These are phyloP conservation scores for Trichonephila clavata DNA, from an alignment of 1,140 invertebrate genomes.

Conservation along the genomic window DNA sequence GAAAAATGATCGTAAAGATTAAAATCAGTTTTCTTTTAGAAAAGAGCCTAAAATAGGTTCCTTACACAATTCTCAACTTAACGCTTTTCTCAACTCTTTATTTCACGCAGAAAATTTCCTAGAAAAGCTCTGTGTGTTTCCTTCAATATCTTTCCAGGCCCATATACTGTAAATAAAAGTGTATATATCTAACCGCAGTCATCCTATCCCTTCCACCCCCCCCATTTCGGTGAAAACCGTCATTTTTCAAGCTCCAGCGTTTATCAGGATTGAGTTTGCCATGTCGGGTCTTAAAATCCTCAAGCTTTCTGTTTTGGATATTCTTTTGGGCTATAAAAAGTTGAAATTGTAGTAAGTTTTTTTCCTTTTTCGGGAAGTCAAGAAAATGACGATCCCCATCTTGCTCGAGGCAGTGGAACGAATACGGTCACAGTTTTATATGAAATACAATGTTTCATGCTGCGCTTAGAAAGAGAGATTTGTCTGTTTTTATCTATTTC, in stretches of 20 bases:
- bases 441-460: slow-evolving; percentile 28
- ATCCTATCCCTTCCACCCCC: slow-evolving; percentile 20
- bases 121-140: slow-evolving; percentile 2
- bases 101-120: background rate
- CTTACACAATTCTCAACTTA: background rate
- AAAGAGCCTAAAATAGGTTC: background rate
- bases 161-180: slow-evolving; percentile 52
- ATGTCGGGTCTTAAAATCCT: slow-evolving; percentile 61
- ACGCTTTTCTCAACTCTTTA: background rate
- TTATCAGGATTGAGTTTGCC: slow-evolving; percentile 41
- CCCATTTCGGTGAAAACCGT: background rate
- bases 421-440: slow-evolving; percentile 54
- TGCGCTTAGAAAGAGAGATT: background rate
- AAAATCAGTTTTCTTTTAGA: background rate
- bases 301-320: slow-evolving; percentile 6
- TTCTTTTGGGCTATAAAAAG: slow-evolving; percentile 37
- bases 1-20: slow-evolving; percentile 36
- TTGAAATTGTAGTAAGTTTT: slow-evolving; percentile 41
- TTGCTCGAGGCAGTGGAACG: slow-evolving; percentile 26
- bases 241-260: slow-evolving; percentile 45
- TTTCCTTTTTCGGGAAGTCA: slow-evolving; percentile 47
- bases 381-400: slow-evolving; percentile 25
- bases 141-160: background rate
- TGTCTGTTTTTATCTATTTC: background rate
- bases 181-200: slow-evolving; percentile 7